These are phyloP conservation scores for Grapholita molesta DNA, from an alignment of 1,140 invertebrate genomes.

Conservation along the genomic window DNA sequence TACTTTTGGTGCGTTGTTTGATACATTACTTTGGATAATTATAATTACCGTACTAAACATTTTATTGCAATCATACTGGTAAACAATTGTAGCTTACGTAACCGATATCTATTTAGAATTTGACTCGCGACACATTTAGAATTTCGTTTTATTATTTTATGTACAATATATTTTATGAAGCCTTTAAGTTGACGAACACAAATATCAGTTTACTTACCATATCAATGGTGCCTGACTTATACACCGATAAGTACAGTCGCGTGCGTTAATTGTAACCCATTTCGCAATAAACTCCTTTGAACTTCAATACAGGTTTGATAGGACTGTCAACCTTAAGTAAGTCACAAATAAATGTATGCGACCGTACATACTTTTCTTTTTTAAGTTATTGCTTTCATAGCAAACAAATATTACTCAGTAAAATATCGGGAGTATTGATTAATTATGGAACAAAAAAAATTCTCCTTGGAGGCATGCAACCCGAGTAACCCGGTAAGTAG, in stretches of 20 bases:
- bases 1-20: too few relatives aligned
- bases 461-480: too few relatives aligned
- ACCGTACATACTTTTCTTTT: too few relatives aligned
- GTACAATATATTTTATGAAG: slow-evolving; percentile 9
- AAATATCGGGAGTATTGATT: neutral
- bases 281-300: too few relatives aligned
- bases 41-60: slow-evolving; percentile 10
- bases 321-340: too few relatives aligned
- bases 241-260: neutral
- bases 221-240: neutral
- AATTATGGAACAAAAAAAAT: too few relatives aligned
- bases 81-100: slow-evolving; percentile 3
- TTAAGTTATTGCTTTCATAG: neutral
- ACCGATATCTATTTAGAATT: slow-evolving; percentile 25
- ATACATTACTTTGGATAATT: too few relatives aligned
- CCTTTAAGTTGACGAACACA: neutral
- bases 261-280: neutral
- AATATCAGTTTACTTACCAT: neutral
- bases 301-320: too few relatives aligned
- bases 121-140: slow-evolving; percentile 20
- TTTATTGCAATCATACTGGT: slow-evolving; percentile 21
- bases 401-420: neutral
- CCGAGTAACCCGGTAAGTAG: too few relatives aligned
- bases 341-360: too few relatives aligned
- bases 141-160: slow-evolving; percentile 13